Base-by-base conservation (phyloP, 2,888 invertebrate genomes). In the Andrena camellia region DNA sequence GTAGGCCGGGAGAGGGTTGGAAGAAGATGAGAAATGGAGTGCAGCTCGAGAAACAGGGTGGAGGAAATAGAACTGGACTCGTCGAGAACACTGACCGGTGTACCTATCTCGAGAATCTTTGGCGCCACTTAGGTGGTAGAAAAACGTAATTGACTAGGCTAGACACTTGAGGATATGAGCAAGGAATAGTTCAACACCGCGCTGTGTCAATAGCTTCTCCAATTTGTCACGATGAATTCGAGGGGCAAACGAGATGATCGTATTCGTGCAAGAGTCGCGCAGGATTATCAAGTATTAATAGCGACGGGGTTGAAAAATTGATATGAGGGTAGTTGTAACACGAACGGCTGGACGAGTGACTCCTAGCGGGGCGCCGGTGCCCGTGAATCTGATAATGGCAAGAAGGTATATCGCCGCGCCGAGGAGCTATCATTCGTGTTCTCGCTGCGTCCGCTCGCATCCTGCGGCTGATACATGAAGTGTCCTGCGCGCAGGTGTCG, bases 401-500 rank as follows among this genome's bases (percentile, higher is more conserved):
- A 64, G 80, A 68, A 73, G 83, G 82, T 80, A 86, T 84, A 87
- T 87, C 87, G 83, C 60, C 68, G 59, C 72, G 33, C 68, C 67
- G 69, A 59, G 78, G 54, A 78, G 83, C 82, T 81, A 79, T 85
- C 87, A 77, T 87, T 85, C 84, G 88, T 84, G 79, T 88, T 87
- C 85, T 79, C 88, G 82, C 78, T 81, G 76, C 79, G 76, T 57
- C 63, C 72, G 78, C 68, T 73, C 72, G 74, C 79, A 75, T 74
- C 83, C 81, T 60, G 78, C 76, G 83, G 70, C 83, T 90, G 91
- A 91, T 90, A 89, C 90, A 90, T 90, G 86, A 90, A 89, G 87
- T 85, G 83, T 88, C 90, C 89, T 86, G 89, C 88, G 89, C 88
- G 92, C 92, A 93, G 93, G 92, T 93, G 92, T 92, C 91, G 89